Evolutionary conservation across 2,113 vertebrate genomes (phyloP), one percentile per base, ranked within the genome.

Genomic region (Rhynchopsitta pachyrhyncha): DNA sequence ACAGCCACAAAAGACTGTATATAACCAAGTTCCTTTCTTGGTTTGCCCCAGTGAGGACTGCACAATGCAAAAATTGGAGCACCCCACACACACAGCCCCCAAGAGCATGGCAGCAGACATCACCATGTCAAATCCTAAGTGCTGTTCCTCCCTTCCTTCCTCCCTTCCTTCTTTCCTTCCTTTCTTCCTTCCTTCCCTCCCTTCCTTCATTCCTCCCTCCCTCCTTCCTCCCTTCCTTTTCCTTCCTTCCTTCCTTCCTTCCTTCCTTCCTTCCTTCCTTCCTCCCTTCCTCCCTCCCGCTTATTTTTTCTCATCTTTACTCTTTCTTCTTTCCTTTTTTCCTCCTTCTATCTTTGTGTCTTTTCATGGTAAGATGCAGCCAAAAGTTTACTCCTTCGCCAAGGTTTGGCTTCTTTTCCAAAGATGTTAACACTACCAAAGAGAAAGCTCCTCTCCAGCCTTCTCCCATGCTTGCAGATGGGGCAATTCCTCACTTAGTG

Each of bases 281-380:
- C 9, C 25, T 6, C 3, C 6, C 18, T 5, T 6, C 28, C 5
- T 3, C 11, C 5, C n/a, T 18, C 3, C 16, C 4, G 0, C 8
- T 57, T 57, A 9, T n/a, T 57, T 23, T 9, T 23, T 29, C 3
- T 29, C 13, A 23, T n/a, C 31, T 59, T n/a, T n/a, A 9, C 10
- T 27, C 9, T 2, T 7, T 11, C 8, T 4, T 23, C 10, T 14
- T 5, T 24, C n/a, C n/a, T 0, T 18, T 31, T 53, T 22, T 52
- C 10, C 73, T 7, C 12, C 42, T 39, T 46, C 27, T 79, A 2
- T 17, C 28, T 70, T 68, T n/a, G 4, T 77, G 14, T 62, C 20
- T 81, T 81, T 92, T 62, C 46, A 63, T 28, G 35, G 15, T 73
- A 94, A 80, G 10, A 81, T 42, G 50, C 13, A 83, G 27, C 7